These are phyloP conservation scores for Clarias batrachus DNA, from an alignment of 2,113 vertebrate genomes.

Conservation along the genomic window DNA sequence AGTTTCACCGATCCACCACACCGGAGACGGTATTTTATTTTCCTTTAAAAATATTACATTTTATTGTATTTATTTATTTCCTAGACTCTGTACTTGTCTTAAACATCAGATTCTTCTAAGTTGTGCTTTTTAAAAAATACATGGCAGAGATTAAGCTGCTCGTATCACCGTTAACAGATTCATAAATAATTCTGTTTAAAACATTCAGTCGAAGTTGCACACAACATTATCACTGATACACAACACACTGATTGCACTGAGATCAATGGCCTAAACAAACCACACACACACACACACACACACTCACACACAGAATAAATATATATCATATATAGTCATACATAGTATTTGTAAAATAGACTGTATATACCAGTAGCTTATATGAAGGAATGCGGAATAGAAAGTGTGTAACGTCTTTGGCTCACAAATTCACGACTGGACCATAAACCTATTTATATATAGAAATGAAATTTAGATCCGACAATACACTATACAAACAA, in stretches of 20 bases:
- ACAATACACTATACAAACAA: conserved; percentile 64
- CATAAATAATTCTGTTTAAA: conserved; percentile 49
- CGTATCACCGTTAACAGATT: conserved; percentile 29
- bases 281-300: neutral
- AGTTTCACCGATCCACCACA: neutral
- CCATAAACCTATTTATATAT: conserved; percentile 41
- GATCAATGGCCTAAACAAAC: conserved; percentile 59
- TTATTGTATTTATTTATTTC: conserved; percentile 10
- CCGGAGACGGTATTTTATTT: neutral
- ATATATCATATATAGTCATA: conserved; percentile 31
- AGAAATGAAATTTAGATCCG: conserved; percentile 55
- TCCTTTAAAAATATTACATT: neutral
- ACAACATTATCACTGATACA: conserved; percentile 49
- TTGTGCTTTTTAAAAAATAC: conserved; percentile 46
- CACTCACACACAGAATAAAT: conserved; percentile 2
- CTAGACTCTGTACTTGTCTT: conserved; percentile 32
- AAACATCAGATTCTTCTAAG: neutral
- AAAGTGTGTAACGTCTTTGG: conserved; percentile 66
- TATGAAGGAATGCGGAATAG: conserved; percentile 49
- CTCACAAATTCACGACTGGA: conserved; percentile 68
- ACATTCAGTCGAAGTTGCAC: conserved; percentile 68
- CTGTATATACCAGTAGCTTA: conserved; percentile 38
- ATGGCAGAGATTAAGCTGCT: conserved; percentile 51
- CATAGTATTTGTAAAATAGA: neutral
- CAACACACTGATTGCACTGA: conserved; percentile 65